Evolutionary conservation across 1,140 invertebrate genomes (phyloP).

Genomic region (Mya arenaria): DNA sequence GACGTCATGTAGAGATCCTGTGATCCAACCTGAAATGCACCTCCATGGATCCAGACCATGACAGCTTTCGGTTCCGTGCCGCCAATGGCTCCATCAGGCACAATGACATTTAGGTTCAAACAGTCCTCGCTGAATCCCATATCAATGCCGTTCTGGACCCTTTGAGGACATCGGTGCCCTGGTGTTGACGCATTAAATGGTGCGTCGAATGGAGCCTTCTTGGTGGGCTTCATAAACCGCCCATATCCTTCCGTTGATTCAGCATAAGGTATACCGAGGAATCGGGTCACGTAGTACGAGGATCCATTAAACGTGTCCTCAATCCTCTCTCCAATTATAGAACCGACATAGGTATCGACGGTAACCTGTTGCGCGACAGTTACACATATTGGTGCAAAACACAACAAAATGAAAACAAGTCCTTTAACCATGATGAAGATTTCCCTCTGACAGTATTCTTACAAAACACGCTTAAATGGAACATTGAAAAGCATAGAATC

Average conservation of each 20-base stretch:
- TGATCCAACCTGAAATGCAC: constrained; percentile 51
- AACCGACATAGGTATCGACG: constrained; percentile 40
- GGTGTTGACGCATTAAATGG: constrained; percentile 1
- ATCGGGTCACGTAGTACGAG: not conserved
- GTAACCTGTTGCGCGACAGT: not conserved
- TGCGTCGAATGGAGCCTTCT: constrained; percentile 2
- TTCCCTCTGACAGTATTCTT: too few relatives aligned
- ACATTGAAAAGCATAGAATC: too few relatives aligned
- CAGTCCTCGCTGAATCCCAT: constrained; percentile 63
- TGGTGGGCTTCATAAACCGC: constrained; percentile 20
- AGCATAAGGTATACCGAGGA: constrained; percentile 34
- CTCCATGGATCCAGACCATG: constrained; percentile 67
- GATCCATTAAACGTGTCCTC: constrained; percentile 83
- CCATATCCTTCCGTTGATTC: constrained; percentile 10
- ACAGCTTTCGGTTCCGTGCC: constrained; percentile 48
- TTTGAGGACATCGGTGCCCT: not conserved
- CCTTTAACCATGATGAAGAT: too few relatives aligned
- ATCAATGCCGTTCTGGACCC: not conserved
- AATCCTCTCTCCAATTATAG: constrained; percentile 73
- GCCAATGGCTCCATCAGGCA: constrained; percentile 86
- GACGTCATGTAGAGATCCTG: constrained; percentile 38
- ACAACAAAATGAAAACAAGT: too few relatives aligned
- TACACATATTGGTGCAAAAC: too few relatives aligned
- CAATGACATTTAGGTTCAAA: constrained; percentile 67
- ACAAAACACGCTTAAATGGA: too few relatives aligned